A percentile compares a stretch with the other conserved stretches of the same genome.
Evolutionary conservation across 1,140 invertebrate genomes (phyloP).

Genomic region (Drosophila paulistorum): DNA sequence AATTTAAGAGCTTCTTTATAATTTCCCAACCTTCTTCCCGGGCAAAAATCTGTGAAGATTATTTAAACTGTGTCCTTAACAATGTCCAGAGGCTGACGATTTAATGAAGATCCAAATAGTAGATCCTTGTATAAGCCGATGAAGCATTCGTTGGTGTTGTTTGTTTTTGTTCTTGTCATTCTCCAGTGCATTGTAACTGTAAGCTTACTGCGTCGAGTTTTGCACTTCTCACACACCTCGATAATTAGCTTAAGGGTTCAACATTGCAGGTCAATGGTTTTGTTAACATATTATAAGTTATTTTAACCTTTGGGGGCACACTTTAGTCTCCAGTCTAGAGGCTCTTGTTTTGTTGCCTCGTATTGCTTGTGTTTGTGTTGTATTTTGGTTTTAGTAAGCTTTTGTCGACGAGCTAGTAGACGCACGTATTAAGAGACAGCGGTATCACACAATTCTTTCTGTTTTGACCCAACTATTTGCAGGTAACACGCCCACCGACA

Average conservation of each 20-base stretch:
- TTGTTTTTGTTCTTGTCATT: not conserved
- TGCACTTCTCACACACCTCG: constrained; percentile 53
- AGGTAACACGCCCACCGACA: constrained; percentile 78
- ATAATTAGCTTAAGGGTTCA: constrained; percentile 78
- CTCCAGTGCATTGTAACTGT: not conserved
- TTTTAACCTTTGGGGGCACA: constrained; percentile 74
- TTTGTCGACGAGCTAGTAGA: constrained; percentile 19
- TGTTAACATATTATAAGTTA: constrained; percentile 81
- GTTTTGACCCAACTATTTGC: constrained; percentile 10
- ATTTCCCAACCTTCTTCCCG: too few relatives aligned
- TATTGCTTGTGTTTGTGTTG: constrained; percentile 16
- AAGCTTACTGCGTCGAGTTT: constrained; percentile 28
- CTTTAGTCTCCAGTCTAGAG: constrained; percentile 56
- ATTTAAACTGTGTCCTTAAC: too few relatives aligned
- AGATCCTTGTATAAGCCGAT: too few relatives aligned
- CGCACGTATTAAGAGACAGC: constrained; percentile 5
- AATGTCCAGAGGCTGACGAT: too few relatives aligned
- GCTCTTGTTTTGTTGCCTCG: not conserved
- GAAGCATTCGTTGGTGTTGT: not conserved
- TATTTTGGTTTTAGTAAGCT: constrained; percentile 28
- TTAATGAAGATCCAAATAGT: too few relatives aligned
- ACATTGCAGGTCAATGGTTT: constrained; percentile 76
- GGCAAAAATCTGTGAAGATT: too few relatives aligned
- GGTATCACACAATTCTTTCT: not conserved
- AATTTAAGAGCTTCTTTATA: too few relatives aligned